A percentile compares a stretch with the other conserved stretches of the same genome.
Conservation (phyloP, 2,113 vertebrate species). For the Ailuropoda melanoleuca region DNA sequence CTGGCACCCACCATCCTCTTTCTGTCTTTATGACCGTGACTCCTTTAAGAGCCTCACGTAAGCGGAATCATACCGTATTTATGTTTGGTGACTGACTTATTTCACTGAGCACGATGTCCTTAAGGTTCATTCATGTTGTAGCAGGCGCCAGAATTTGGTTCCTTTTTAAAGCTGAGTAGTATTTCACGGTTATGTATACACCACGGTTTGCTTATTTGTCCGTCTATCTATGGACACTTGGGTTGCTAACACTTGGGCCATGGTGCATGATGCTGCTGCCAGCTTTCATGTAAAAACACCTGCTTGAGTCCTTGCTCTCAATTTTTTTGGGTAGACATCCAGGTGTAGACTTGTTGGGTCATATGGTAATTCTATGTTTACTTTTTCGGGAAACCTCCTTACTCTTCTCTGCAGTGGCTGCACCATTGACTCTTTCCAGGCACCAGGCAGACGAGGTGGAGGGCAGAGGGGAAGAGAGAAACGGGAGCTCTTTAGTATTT, state of each 20-base stretch:
- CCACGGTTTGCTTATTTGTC: not conserved
- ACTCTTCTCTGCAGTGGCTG: not conserved
- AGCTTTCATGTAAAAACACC: not conserved
- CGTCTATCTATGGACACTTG: not conserved
- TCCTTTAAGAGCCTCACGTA: not conserved
- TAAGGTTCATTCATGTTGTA: accelerated
- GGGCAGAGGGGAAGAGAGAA: not conserved
- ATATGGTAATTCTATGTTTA: not conserved
- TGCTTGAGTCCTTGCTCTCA: not conserved
- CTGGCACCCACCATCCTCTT: not conserved
- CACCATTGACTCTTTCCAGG: not conserved
- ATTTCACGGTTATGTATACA: accelerated
- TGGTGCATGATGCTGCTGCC: not conserved
- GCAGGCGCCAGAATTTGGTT: not conserved
- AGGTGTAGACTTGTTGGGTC: not conserved
- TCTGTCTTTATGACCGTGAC: not conserved
- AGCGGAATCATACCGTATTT: accelerated
- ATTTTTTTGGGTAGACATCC: not conserved
- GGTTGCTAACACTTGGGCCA: not conserved
- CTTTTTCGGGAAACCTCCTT: not conserved
- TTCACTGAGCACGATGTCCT: accelerated
- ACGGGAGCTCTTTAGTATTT: not conserved
- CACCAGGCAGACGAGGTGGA: not conserved
- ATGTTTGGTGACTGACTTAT: not conserved
- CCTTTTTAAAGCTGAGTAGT: not conserved